A percentile compares a stretch with the other conserved stretches of the same genome.
phyloP scores from a whole-genome alignment of 1,140 invertebrate species.

The Saccostrea echinata region DNA sequence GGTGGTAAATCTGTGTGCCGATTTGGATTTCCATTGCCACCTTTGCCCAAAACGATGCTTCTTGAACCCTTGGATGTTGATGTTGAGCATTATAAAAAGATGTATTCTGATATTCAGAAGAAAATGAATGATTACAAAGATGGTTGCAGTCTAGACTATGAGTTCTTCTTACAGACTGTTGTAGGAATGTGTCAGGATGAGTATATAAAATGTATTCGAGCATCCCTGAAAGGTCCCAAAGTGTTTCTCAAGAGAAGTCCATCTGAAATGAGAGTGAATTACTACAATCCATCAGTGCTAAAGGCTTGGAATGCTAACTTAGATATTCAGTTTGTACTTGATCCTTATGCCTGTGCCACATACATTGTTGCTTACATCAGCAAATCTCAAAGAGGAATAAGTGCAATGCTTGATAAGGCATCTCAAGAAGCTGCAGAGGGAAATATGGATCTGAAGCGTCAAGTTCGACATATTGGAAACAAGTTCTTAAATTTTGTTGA shows the following conservation, averaged over 20 bases:
- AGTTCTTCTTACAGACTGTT: slow-evolving; percentile 57
- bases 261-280: slow-evolving; percentile 42
- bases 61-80: slow-evolving; percentile 59
- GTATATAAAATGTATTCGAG: slow-evolving; percentile 58
- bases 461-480: slow-evolving; percentile 49
- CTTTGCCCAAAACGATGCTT: slow-evolving; percentile 58
- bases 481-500: slow-evolving; percentile 47
- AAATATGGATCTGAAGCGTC: slow-evolving; percentile 39
- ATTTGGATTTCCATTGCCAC: too few relatives aligned
- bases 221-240: slow-evolving; percentile 49
- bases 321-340: slow-evolving; percentile 63
- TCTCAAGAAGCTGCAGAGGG: slow-evolving; percentile 53
- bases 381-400: slow-evolving; percentile 61
- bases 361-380: slow-evolving; percentile 59
- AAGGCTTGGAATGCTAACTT: slow-evolving; percentile 52
- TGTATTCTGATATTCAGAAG: slow-evolving; percentile 40
- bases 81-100: slow-evolving; percentile 41
- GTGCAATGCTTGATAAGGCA: slow-evolving; percentile 50
- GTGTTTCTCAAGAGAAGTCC: slow-evolving; percentile 60
- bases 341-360: slow-evolving; percentile 60
- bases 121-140: slow-evolving; percentile 51
- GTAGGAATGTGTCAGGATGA: slow-evolving; percentile 53
- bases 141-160: slow-evolving; percentile 41
- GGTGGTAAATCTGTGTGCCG: too few relatives aligned
- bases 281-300: slow-evolving; percentile 43